These are phyloP conservation scores for Pachypanchax playfairii DNA, from an alignment of 2,113 vertebrate genomes.

Conservation along the genomic window DNA sequence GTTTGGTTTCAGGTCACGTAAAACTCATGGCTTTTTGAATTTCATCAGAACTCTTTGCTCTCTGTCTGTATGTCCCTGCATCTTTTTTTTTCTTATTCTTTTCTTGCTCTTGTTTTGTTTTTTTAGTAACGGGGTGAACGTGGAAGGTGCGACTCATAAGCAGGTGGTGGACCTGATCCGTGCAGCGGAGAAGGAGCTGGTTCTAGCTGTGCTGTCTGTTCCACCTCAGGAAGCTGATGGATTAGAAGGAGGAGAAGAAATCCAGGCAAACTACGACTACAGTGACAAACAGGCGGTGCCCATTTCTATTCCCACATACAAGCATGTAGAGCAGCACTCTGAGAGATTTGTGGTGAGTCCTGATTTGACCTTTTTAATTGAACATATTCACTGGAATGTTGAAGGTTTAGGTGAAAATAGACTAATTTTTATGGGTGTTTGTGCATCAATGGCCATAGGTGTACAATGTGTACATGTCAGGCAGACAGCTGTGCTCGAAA, in stretches of 20 bases:
- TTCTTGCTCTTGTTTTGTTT: neutral
- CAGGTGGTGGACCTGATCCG: conserved; percentile 99
- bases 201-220: conserved; percentile 92
- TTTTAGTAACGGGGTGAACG: conserved; percentile 90
- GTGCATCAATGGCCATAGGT: conserved; percentile 77
- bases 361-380: neutral
- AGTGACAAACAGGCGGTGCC: conserved; percentile 96
- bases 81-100: neutral
- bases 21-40: neutral
- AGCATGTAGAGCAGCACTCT: conserved; percentile 94
- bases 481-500: conserved; percentile 93
- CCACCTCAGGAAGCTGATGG: conserved; percentile 92
- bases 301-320: conserved; percentile 96
- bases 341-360: conserved; percentile 97
- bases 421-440: neutral
- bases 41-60: neutral
- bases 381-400: no score
- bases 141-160: conserved; percentile 97
- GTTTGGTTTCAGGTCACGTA: conserved; percentile 8
- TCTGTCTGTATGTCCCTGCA: neutral
- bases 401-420: neutral
- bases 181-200: conserved; percentile 91
- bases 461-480: conserved; percentile 97
- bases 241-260: conserved; percentile 90
- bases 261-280: conserved; percentile 94